Evolutionary conservation across 2,113 vertebrate species (phyloP).

Genomic region (Alexandromys fortis): DNA sequence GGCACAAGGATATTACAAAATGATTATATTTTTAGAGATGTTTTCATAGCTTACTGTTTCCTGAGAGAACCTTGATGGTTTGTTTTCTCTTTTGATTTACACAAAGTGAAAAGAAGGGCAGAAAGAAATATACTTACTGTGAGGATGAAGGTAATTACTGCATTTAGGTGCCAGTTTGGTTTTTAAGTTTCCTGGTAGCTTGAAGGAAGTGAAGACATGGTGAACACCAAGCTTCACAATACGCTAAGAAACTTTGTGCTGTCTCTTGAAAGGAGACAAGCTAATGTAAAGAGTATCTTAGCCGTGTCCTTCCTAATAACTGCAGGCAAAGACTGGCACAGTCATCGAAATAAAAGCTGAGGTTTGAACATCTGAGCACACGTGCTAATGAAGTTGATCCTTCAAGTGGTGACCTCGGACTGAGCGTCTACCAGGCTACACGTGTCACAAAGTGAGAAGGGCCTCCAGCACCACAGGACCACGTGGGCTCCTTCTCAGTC

Average conservation of each 20-base stretch:
- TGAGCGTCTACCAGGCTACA: background rate
- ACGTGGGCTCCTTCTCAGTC: background rate
- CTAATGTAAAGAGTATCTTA: background rate
- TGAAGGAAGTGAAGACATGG: background rate
- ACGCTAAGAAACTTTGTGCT: background rate
- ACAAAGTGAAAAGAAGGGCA: background rate
- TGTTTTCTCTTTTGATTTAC: background rate
- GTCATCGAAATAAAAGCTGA: conserved; percentile 1
- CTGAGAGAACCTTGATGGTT: background rate
- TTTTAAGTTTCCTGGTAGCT: background rate
- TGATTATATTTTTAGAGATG: background rate
- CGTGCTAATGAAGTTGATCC: background rate
- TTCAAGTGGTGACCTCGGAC: background rate
- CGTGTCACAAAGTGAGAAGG: background rate
- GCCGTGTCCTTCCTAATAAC: background rate
- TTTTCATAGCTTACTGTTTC: background rate
- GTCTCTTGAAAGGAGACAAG: background rate
- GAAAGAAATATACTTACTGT: background rate
- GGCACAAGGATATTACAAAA: background rate
- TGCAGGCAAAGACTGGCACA: background rate
- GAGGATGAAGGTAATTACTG: background rate
- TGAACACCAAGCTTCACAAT: background rate
- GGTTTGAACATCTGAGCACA: background rate
- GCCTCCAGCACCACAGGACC: background rate
- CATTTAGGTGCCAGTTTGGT: background rate